Percentiles rank a stretch among this genome's conserved stretches.
phyloP scores from a whole-genome alignment of 2,797 vertebrate genomes.

The Mus spretus region DNA sequence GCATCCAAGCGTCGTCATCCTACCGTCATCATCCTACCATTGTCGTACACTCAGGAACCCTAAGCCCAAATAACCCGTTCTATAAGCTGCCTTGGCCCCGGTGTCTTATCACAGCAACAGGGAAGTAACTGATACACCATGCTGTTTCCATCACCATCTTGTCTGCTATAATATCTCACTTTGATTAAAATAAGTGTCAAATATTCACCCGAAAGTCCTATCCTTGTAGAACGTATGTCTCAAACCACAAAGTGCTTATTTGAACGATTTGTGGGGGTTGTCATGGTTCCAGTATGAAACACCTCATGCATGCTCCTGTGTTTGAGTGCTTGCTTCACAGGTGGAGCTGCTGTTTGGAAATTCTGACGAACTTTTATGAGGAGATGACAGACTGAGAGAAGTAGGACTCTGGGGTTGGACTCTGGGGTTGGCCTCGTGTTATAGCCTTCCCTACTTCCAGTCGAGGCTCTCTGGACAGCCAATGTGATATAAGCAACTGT shows the following conservation, averaged over 20 bases:
- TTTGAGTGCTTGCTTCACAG: background rate
- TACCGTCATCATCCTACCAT: no score
- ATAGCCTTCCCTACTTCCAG: background rate
- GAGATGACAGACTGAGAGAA: background rate
- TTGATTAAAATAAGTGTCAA: conserved; percentile 32
- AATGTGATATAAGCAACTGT: rapidly evolving
- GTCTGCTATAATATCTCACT: conserved; percentile 21
- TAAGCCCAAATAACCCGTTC: background rate
- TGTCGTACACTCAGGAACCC: background rate
- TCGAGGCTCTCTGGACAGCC: background rate
- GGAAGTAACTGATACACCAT: background rate
- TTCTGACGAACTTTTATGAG: background rate
- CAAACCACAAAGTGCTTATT: background rate
- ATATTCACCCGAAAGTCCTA: background rate
- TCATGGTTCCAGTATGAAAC: background rate
- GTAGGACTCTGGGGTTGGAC: background rate
- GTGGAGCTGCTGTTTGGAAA: background rate
- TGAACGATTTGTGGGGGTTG: background rate
- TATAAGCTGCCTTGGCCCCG: background rate
- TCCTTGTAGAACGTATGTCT: background rate
- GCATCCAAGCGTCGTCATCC: no score
- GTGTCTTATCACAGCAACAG: background rate
- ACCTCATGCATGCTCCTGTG: background rate
- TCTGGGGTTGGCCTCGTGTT: background rate
- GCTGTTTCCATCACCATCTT: background rate